A percentile compares a stretch with the other conserved stretches of the same genome.
Conservation (phyloP, 2,113 vertebrate species). For the Neolamprologus fasciatus region DNA sequence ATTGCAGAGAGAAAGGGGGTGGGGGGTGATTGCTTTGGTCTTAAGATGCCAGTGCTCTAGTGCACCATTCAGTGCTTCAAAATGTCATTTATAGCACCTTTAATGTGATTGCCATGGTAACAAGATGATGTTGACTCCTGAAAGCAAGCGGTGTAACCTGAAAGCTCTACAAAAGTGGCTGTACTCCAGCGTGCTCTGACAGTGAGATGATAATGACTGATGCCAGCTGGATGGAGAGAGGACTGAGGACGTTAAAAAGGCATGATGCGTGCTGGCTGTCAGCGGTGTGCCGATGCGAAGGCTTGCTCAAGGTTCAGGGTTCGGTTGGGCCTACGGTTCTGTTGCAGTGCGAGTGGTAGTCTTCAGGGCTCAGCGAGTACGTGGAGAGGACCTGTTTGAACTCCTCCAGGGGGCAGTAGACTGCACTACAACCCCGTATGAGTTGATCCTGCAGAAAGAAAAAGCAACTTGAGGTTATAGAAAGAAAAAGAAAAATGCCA, state of each 20-base stretch:
- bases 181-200: not conserved
- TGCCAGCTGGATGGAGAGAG: not conserved
- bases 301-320: slow-evolving; percentile 9
- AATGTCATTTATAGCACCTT: not conserved
- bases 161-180: not conserved
- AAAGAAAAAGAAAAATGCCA: not conserved
- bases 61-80: not conserved
- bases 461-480: not conserved
- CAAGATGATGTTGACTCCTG: not conserved
- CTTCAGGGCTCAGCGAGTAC: slow-evolving; percentile 67
- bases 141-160: not conserved
- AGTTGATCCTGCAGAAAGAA: slow-evolving; percentile 75
- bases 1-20: not conserved
- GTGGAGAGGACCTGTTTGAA: slow-evolving; percentile 75
- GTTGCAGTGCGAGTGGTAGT: slow-evolving; percentile 74
- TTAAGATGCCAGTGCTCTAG: not conserved
- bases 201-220: not conserved
- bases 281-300: not conserved
- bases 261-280: not conserved
- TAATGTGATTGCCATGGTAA: not conserved
- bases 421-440: slow-evolving; percentile 77
- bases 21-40: not conserved
- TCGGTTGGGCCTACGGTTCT: slow-evolving; percentile 1
- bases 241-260: not conserved
- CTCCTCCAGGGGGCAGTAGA: slow-evolving; percentile 82